Evolutionary conservation across 1,140 invertebrate species (phyloP), one percentile per base, ranked within the genome.

Genomic region (Centruroides vittatus): DNA sequence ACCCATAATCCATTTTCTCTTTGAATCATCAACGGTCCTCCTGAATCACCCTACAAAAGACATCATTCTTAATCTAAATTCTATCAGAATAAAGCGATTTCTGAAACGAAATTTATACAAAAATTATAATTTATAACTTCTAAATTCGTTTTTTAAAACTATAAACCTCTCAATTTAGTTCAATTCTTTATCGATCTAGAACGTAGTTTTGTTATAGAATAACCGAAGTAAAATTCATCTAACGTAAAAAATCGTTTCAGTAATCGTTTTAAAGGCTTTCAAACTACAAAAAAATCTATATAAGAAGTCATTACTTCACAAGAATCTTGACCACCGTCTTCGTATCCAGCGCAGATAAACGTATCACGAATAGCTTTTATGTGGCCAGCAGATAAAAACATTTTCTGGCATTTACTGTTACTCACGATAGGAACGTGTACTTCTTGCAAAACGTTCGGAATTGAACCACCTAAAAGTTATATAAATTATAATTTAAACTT

Each of bases 301-400:
- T 41, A 41, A 6, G 41, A 41, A 41, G 8, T 41, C 5, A 55
- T 63, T 57, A 61, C 68, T 90, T 95, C 91, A 75, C 92, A 96
- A 3, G 90, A 93, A 70, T 96, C 92, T 72, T 89, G 89, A 67
- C 89, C 86, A 6, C 92, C 92, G 67, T 88, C 88, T 34, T 86
- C 84, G 71, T 94, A 96, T 48, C 92, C 92, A 11, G 92, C 92
- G 69, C 92, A 96, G n/a, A 95, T 78, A 75, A 95, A 95, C 60
- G 88, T 91, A 49, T 83, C 83, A 9, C 89, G 75, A 65, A 95
- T 93, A 58, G 83, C 81, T 75, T 95, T 95, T 3, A 82, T 77
- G 68, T 94, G 90, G 1, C 88, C 89, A 3, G 86, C 88, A 0
- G 86, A 88, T 60, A 85, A 81, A 79, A 94, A 95, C 90, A 94